Evolutionary conservation across 2,888 invertebrate genomes (phyloP).

Genomic region (Crocallis elinguaria): DNA sequence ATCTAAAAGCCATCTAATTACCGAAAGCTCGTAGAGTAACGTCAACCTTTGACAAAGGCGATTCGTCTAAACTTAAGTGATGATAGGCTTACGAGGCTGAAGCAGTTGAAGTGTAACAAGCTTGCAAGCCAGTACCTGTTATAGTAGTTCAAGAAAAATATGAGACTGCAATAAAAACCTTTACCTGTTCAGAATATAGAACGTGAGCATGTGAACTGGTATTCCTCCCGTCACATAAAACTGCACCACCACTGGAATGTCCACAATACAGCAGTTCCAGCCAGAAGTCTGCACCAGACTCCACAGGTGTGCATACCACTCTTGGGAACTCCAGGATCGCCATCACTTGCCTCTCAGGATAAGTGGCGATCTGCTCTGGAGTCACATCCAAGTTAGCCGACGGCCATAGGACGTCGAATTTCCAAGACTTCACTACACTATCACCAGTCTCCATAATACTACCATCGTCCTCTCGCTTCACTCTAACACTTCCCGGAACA

Average conservation of each 20-base stretch:
- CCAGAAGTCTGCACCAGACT: conserved; percentile 88
- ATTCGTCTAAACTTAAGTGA: no score
- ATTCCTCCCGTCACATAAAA: conserved; percentile 88
- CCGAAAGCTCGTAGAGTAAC: no score
- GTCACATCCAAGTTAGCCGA: conserved; percentile 88
- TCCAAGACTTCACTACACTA: conserved; percentile 78
- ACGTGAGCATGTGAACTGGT: conserved; percentile 84
- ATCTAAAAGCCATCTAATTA: no score
- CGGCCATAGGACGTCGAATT: conserved; percentile 93
- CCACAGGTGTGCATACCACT: conserved; percentile 87
- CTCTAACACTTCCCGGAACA: conserved; percentile 30
- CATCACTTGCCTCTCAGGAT: conserved; percentile 90
- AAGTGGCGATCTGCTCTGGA: conserved; percentile 91
- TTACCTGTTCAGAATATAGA: conserved; percentile 90
- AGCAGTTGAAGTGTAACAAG: no score
- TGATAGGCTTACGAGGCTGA: no score
- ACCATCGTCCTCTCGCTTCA: conserved; percentile 66
- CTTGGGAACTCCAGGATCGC: conserved; percentile 91
- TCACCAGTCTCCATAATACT: conserved; percentile 72
- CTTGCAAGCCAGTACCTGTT: background rate
- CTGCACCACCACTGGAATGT: conserved; percentile 86
- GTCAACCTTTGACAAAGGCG: no score
- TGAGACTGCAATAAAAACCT: background rate
- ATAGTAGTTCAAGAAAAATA: background rate
- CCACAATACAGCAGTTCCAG: conserved; percentile 93